Percentiles rank a stretch among this genome's conserved stretches.
phyloP scores from a whole-genome alignment of 2,797 vertebrate species.

The Clarias laeviceps region DNA sequence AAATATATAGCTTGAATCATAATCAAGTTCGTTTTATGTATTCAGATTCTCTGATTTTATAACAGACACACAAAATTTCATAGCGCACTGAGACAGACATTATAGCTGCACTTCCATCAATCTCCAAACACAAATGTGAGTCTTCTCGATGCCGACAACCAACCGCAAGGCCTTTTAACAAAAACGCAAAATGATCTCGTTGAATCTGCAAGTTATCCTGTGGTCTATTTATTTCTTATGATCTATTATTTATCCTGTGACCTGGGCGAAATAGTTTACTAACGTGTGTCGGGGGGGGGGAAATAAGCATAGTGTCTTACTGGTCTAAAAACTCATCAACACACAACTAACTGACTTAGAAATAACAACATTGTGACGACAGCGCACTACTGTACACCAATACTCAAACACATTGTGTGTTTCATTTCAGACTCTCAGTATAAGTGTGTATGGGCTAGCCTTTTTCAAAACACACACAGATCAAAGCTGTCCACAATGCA shows the following conservation, averaged over 20 bases:
- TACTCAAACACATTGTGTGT: not conserved
- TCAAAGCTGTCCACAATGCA: conserved; percentile 50
- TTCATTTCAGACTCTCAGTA: conserved; percentile 14
- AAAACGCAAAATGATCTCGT: not conserved
- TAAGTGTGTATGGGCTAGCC: not conserved
- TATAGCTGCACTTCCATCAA: not conserved
- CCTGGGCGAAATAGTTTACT: not conserved
- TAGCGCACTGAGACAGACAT: not conserved
- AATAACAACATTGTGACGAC: not conserved
- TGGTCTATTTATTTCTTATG: not conserved
- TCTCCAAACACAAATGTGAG: not conserved
- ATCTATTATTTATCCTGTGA: not conserved
- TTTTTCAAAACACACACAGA: conserved; percentile 36
- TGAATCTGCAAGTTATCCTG: not conserved
- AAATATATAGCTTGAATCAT: not conserved
- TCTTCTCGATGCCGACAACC: too few species aligned
- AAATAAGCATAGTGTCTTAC: not conserved
- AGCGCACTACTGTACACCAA: not conserved
- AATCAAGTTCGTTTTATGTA: not conserved
- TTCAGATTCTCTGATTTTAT: not conserved
- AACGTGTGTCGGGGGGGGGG: too few species aligned
- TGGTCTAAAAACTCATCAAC: not conserved
- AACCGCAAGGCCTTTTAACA: too few species aligned
- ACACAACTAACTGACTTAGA: not conserved
- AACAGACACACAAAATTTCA: not conserved